A percentile compares a stretch with the other conserved stretches of the same genome.
phyloP scores from a whole-genome alignment of 1,140 invertebrate species.

The Sinella curviseta region DNA sequence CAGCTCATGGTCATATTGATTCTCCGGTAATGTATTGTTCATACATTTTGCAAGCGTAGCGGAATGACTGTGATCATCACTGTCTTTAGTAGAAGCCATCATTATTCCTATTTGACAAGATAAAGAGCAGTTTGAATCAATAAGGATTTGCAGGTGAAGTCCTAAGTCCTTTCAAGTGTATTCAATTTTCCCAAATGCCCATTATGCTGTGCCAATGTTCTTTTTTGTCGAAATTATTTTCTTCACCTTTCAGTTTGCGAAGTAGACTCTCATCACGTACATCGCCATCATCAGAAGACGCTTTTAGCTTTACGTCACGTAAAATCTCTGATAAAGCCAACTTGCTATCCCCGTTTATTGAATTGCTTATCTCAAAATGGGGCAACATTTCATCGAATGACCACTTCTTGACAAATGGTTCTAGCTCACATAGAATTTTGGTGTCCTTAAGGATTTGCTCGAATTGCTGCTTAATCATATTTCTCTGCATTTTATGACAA shows the following conservation, averaged over 20 bases:
- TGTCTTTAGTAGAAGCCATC: background rate
- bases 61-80: background rate
- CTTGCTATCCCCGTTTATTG: background rate
- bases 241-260: background rate
- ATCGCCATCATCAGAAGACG: background rate
- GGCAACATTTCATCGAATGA: background rate
- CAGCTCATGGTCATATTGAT: conserved; percentile 12
- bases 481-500: background rate
- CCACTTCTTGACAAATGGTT: conserved; percentile 18
- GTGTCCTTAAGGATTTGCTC: background rate
- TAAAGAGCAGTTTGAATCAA: background rate
- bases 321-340: background rate
- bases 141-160: background rate
- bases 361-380: background rate
- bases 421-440: conserved; percentile 7
- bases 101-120: background rate
- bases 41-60: background rate
- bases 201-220: too few relatives aligned
- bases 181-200: background rate
- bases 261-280: background rate
- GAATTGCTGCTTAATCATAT: conserved; percentile 7
- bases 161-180: background rate
- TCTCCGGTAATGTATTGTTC: background rate
- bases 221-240: background rate
- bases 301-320: background rate